Conservation (phyloP, 2,113 vertebrate genomes). For the Pollimyrus isidori region DNA sequence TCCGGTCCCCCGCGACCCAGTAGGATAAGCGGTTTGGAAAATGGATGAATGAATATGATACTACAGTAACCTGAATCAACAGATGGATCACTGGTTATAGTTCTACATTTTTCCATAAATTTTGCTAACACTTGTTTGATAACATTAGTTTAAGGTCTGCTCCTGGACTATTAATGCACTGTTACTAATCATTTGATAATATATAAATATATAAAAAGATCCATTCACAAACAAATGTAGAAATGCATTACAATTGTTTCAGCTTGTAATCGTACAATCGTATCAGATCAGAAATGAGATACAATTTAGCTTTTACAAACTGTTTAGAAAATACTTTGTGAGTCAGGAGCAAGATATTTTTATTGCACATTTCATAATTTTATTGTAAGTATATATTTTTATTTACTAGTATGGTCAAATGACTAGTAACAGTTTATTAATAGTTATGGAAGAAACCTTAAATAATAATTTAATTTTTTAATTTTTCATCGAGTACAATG, state of each 20-base stretch:
- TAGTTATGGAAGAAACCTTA: background rate
- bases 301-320: background rate
- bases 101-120: background rate
- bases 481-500: background rate
- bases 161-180: background rate
- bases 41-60: background rate
- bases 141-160: background rate
- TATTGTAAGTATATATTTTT: background rate
- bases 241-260: background rate
- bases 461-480: too few relatives aligned
- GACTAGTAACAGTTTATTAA: background rate
- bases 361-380: background rate
- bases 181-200: background rate
- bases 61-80: background rate
- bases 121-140: background rate
- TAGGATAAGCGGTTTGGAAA: too few relatives aligned
- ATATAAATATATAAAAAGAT: background rate
- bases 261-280: background rate
- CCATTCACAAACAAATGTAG: background rate
- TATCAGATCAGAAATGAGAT: background rate
- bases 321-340: background rate
- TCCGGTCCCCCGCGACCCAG: too few relatives aligned
- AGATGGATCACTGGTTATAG: background rate
- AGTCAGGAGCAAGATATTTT: background rate
- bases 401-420: background rate